Evolutionary conservation across 2,797 vertebrate genomes (phyloP).

Genomic region (Rhabdomys pumilio): DNA sequence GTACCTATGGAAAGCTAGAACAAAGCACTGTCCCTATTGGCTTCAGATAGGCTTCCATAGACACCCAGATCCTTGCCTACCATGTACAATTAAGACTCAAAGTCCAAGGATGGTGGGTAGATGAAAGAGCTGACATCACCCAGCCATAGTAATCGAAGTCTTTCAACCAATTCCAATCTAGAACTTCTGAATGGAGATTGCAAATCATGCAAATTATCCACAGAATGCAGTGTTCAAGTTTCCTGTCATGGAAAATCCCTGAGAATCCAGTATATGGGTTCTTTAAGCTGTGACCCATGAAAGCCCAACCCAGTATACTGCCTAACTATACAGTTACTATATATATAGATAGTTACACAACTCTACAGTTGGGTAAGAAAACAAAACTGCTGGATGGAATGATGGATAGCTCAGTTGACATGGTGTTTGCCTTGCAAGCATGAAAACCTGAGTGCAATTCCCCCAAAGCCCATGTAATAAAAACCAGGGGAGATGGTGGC

Average conservation of each 20-base stretch:
- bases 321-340: not conserved
- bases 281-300: not conserved
- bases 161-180: fast-evolving
- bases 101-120: not conserved
- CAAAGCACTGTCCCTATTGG: not conserved
- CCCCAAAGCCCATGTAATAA: not conserved
- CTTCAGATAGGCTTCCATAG: not conserved
- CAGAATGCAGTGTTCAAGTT: not conserved
- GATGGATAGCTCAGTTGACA: not conserved
- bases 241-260: not conserved
- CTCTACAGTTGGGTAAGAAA: not conserved
- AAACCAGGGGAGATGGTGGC: not conserved
- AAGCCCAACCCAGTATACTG: not conserved
- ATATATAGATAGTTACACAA: too few relatives aligned
- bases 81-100: too few relatives aligned
- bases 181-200: not conserved
- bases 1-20: not conserved
- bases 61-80: fast-evolving
- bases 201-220: not conserved
- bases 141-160: not conserved
- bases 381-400: not conserved
- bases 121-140: not conserved
- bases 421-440: not conserved
- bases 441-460: not conserved
- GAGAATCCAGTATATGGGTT: not conserved